Conservation (phyloP, 2,888 invertebrate species). For the Copidosoma aretas region DNA sequence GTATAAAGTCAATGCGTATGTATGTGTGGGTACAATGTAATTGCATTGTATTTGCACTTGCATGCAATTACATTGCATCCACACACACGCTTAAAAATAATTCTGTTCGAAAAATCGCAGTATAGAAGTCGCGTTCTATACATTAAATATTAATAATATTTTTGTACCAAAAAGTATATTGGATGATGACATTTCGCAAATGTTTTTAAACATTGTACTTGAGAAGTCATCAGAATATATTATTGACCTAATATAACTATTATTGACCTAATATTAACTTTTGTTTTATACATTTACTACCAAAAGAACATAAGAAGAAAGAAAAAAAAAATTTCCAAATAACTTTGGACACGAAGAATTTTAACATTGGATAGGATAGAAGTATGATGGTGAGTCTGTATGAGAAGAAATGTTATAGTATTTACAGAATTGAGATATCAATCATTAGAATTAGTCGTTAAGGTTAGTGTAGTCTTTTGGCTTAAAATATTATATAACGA, state of each 20-base stretch:
- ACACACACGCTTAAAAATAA: too few relatives aligned
- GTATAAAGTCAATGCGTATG: too few relatives aligned
- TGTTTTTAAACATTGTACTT: not conserved
- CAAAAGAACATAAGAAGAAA: not conserved
- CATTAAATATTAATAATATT: not conserved
- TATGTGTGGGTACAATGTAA: too few relatives aligned
- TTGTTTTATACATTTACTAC: not conserved
- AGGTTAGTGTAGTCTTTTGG: too few relatives aligned
- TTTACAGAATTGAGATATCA: too few relatives aligned
- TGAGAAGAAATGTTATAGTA: too few relatives aligned
- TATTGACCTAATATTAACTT: not conserved
- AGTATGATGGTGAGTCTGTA: conserved; percentile 2
- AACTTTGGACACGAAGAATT: not conserved
- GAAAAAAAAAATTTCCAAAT: conserved; percentile 10
- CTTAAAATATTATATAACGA: too few relatives aligned
- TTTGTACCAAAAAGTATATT: not conserved
- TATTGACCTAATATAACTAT: too few relatives aligned
- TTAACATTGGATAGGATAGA: conserved; percentile 5
- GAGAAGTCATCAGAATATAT: not conserved
- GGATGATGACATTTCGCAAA: conserved; percentile 2
- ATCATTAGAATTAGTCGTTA: too few relatives aligned
- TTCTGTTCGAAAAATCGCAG: too few relatives aligned
- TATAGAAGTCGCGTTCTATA: not conserved
- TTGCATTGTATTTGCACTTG: too few relatives aligned
- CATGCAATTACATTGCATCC: too few relatives aligned